Conservation (phyloP, 2,113 vertebrate genomes). For the Pelobates fuscus region DNA sequence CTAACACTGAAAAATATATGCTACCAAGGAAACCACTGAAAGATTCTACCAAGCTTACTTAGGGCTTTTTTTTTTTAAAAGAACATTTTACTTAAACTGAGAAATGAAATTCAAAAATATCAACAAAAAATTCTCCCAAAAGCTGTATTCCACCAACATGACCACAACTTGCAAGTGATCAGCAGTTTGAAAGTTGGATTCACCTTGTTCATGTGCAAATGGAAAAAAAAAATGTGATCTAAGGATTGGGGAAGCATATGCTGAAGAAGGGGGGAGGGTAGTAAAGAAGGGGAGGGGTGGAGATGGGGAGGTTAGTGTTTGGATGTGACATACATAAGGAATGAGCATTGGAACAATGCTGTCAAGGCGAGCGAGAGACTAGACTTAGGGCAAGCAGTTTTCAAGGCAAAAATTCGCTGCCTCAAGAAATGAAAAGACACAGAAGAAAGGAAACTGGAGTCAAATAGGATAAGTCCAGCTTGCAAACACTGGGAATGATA, state of each 20-base stretch:
- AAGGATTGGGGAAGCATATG: constrained; percentile 15
- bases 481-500: constrained; percentile 42
- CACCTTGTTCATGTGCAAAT: constrained; percentile 59
- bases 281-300: constrained; percentile 47
- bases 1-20: constrained; percentile 57
- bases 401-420: constrained; percentile 64
- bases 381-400: constrained; percentile 69
- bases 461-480: constrained; percentile 26
- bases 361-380: constrained; percentile 65
- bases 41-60: constrained; percentile 61
- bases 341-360: constrained; percentile 77
- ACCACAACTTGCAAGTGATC: not conserved
- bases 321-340: constrained; percentile 80
- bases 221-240: constrained; percentile 52
- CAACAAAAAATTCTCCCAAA: not conserved
- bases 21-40: constrained; percentile 71
- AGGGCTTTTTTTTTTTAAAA: constrained; percentile 60
- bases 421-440: constrained; percentile 53
- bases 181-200: constrained; percentile 37
- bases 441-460: constrained; percentile 50
- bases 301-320: constrained; percentile 58
- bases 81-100: constrained; percentile 43
- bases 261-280: constrained; percentile 4
- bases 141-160: not conserved
- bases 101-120: not conserved